phyloP scores from a whole-genome alignment of 2,797 vertebrate genomes.

The Helarctos malayanus region DNA sequence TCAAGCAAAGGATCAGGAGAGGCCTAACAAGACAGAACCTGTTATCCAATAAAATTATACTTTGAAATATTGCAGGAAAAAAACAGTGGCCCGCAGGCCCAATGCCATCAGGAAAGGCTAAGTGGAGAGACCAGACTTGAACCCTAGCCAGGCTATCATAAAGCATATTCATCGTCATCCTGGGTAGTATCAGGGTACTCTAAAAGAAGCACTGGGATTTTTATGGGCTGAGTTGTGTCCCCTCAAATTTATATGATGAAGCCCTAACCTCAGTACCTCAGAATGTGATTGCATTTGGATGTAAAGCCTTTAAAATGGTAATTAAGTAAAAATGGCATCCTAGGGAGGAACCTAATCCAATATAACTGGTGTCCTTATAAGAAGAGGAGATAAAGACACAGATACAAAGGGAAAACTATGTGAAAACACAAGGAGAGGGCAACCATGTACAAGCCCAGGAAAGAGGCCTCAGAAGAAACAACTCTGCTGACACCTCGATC shows the following conservation, averaged over 20 bases:
- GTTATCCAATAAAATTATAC: not conserved
- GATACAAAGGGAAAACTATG: not conserved
- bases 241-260: not conserved
- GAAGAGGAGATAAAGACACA: not conserved
- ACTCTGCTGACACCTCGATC: not conserved
- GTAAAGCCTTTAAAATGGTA: not conserved
- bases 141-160: not conserved
- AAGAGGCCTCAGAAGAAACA: not conserved
- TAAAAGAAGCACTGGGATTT: not conserved
- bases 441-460: not conserved
- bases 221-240: not conserved
- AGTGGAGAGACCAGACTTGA: not conserved
- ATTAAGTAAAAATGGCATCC: not conserved
- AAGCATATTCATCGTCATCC: not conserved
- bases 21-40: not conserved
- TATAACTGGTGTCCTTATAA: not conserved
- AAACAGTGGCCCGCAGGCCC: not conserved
- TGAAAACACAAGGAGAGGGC: not conserved
- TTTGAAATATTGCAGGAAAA: not conserved
- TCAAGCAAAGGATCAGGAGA: not conserved
- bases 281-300: not conserved
- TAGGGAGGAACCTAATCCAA: not conserved
- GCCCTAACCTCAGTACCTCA: not conserved
- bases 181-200: not conserved
- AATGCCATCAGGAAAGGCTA: not conserved